phyloP scores from a whole-genome alignment of 2,113 vertebrate species.

The Salvelinus alpinus region DNA sequence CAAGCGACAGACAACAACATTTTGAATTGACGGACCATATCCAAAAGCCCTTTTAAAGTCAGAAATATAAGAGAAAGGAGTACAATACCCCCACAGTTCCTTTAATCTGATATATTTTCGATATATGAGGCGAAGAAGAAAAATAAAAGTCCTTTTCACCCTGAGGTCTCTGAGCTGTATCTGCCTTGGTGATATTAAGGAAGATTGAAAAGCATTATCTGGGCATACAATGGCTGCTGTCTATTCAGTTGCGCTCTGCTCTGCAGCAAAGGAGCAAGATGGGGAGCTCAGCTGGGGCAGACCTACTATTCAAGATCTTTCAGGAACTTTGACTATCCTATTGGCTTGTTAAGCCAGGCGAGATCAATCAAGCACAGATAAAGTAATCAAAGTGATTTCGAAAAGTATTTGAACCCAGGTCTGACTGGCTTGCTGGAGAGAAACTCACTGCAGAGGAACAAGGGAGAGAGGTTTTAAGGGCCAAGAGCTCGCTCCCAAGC shows the following conservation, averaged over 20 bases:
- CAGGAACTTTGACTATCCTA: too few species aligned
- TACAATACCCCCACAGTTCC: background rate
- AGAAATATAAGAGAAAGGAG: slow-evolving; percentile 26
- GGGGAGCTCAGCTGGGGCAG: slow-evolving; percentile 16
- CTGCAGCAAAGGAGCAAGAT: slow-evolving; percentile 30
- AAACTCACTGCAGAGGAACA: slow-evolving; percentile 49
- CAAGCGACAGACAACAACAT: background rate
- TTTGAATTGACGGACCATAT: background rate
- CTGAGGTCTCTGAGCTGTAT: slow-evolving; percentile 39
- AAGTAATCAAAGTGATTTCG: too few species aligned
- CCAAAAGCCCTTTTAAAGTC: background rate
- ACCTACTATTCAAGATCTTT: too few species aligned
- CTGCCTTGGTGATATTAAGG: slow-evolving; percentile 67
- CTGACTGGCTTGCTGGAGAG: slow-evolving; percentile 10
- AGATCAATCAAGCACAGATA: too few species aligned
- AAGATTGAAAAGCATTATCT: slow-evolving; percentile 75
- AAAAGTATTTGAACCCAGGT: too few species aligned
- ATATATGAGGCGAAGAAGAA: slow-evolving; percentile 23
- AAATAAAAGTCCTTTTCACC: background rate
- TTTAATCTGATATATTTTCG: slow-evolving; percentile 39
- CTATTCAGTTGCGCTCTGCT: slow-evolving; percentile 56
- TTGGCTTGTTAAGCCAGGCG: too few species aligned
- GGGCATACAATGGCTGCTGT: slow-evolving; percentile 68
- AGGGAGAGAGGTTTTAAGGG: slow-evolving; percentile 47
- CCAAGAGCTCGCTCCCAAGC: slow-evolving; percentile 40